Percentiles rank a stretch among this genome's conserved stretches.
Conservation (phyloP, 1,140 invertebrate genomes). For the Drosophila rhopaloa region DNA sequence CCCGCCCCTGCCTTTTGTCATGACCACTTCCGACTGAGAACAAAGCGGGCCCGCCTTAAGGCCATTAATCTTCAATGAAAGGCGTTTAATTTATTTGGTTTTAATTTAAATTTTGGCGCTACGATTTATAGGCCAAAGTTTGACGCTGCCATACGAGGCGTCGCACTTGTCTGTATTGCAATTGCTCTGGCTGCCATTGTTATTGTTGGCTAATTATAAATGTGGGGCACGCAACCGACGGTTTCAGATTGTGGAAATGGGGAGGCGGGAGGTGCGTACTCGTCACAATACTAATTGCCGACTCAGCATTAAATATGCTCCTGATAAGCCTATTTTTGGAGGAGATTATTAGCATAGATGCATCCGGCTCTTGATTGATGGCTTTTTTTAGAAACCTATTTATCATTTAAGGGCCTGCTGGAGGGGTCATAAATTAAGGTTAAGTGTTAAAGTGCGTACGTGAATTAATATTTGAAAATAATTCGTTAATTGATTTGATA, state of each 20-base stretch:
- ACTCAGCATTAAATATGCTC: conserved; percentile 43
- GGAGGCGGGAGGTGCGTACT: background rate
- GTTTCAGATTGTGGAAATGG: conserved; percentile 26
- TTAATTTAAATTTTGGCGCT: conserved; percentile 80
- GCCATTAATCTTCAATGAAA: conserved; percentile 83
- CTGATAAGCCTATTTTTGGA: conserved; percentile 26
- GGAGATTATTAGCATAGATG: conserved; percentile 46
- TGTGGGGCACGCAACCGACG: conserved; percentile 64
- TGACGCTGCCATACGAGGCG: conserved; percentile 59
- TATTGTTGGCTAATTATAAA: conserved; percentile 66
- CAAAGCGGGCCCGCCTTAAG: conserved; percentile 62
- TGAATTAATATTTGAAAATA: background rate
- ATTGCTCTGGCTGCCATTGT: conserved; percentile 33
- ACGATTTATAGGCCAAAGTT: conserved; percentile 80
- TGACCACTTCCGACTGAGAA: conserved; percentile 39
- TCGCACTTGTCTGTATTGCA: conserved; percentile 57
- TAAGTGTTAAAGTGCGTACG: background rate
- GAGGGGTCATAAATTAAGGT: background rate
- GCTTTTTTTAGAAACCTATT: conserved; percentile 14
- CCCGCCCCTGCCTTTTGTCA: conserved; percentile 1
- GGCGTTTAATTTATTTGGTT: conserved; percentile 82
- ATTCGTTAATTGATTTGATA: too few relatives aligned
- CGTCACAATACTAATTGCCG: conserved; percentile 39
- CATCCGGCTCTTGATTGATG: conserved; percentile 27
- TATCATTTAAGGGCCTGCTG: conserved; percentile 1